These are phyloP conservation scores for Nothocercus julius DNA, from an alignment of 2,113 vertebrate species.

Conservation along the genomic window DNA sequence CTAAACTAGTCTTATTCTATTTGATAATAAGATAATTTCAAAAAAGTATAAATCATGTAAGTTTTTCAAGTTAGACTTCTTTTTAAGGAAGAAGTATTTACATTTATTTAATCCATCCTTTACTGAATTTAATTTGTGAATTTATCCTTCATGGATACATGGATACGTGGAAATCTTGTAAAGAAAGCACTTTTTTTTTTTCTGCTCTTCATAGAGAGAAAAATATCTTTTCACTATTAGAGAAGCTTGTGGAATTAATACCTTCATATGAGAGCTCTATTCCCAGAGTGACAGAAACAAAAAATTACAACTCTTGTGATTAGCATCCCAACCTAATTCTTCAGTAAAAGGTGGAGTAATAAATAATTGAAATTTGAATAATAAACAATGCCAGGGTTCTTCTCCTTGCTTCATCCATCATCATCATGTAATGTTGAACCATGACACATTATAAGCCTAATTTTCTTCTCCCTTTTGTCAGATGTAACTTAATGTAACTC, in stretches of 20 bases:
- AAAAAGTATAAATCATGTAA: neutral
- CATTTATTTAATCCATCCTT: neutral
- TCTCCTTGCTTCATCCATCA: neutral
- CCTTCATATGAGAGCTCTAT: neutral
- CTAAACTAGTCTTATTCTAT: neutral
- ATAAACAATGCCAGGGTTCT: neutral
- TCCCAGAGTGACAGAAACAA: neutral
- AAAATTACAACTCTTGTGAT: neutral
- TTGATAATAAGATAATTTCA: neutral
- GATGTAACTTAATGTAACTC: neutral
- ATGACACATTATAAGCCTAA: neutral
- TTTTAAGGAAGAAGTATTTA: neutral
- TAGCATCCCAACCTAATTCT: neutral
- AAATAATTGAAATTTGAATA: slow-evolving; percentile 25
- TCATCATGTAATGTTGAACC: neutral
- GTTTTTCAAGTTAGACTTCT: neutral
- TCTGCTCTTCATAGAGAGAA: neutral
- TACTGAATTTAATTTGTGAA: neutral
- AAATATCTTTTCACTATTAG: neutral
- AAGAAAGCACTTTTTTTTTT: neutral
- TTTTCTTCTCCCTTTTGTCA: neutral
- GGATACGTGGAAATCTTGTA: neutral
- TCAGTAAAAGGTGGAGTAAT: neutral
- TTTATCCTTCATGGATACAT: neutral
- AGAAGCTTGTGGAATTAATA: neutral